Conservation (phyloP, 2,888 invertebrate genomes). For the Escarpia spicata region DNA sequence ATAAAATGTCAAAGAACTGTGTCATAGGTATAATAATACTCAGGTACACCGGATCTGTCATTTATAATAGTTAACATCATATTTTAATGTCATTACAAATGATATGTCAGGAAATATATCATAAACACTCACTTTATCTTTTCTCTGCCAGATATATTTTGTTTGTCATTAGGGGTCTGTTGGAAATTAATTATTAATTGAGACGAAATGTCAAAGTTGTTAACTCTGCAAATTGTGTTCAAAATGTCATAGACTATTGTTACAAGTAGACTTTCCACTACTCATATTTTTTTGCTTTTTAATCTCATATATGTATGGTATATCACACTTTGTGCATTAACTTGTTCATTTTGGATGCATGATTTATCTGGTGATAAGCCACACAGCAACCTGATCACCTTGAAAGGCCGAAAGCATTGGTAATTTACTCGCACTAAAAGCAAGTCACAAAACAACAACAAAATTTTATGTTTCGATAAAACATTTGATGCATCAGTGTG, state of each 20-base stretch:
- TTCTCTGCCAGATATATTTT: background rate
- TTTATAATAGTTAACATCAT: too few species aligned
- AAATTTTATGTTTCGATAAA: background rate
- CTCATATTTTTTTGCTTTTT: background rate
- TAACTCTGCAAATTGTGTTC: background rate
- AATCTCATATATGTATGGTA: background rate
- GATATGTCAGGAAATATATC: background rate
- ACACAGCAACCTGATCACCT: background rate
- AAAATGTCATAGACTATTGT: background rate
- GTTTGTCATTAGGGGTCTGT: background rate
- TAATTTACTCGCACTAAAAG: background rate
- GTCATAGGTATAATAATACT: too few species aligned
- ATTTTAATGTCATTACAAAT: too few species aligned
- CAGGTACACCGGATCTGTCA: too few species aligned
- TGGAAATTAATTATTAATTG: background rate
- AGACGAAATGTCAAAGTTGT: background rate
- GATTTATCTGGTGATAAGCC: background rate
- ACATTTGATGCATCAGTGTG: background rate
- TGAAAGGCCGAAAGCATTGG: background rate
- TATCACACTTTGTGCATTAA: too few species aligned
- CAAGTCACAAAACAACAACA: background rate
- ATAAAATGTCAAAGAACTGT: too few species aligned
- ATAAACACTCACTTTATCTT: background rate
- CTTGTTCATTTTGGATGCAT: too few species aligned
- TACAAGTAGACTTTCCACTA: background rate